Evolutionary conservation across 1,140 invertebrate species (phyloP), one percentile per base, ranked within the genome.

Genomic region (Zaprionus camerounensis): DNA sequence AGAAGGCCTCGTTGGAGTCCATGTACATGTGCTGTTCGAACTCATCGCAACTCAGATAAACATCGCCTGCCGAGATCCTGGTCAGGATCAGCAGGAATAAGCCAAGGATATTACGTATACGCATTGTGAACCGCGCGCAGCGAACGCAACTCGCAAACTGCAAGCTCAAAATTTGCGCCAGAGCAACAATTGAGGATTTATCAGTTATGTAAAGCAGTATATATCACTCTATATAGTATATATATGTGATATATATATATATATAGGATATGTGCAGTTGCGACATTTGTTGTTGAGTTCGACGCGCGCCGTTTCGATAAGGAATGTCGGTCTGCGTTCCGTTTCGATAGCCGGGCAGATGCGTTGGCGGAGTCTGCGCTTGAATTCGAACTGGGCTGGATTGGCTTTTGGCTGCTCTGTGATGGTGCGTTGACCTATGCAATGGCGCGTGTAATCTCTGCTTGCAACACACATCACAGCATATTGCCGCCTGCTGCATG

Each of bases 31-130:
- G 83, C 2, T 82, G 73, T 44, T 92, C 86, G 63, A 82, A 88
- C 51, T 92, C 92, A 70, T 92, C 92, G 56, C 92, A 92, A 20
- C 69, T 76, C 20, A 92, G 28, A 15, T 76, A 76, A 7, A 92
- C 69, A 62, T 92, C 90, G 3, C 82, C 88, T 0, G 74, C 81
- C 11, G 7, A 63, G 20, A 24, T 68, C 2, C 3, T 1, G n/a
- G 3, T 7, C 24, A 71, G 55, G 22, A 65, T 13, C 22, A 72
- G 36, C 51, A 79, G 20, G 9, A 81, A n/a, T 24, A 76, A 41
- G 22, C 56, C 49, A 24, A 34, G 46, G 24, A 59, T 58, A 61
- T 65, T 61, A 51, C 28, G 61, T 38, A 68, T 84, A 66, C 62
- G 55, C 74, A 81, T 62, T 26, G 68, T 58, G 28, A 62, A 71